Evolutionary conservation across 2,797 vertebrate genomes (phyloP).

Genomic region (Cryptoprocta ferox): DNA sequence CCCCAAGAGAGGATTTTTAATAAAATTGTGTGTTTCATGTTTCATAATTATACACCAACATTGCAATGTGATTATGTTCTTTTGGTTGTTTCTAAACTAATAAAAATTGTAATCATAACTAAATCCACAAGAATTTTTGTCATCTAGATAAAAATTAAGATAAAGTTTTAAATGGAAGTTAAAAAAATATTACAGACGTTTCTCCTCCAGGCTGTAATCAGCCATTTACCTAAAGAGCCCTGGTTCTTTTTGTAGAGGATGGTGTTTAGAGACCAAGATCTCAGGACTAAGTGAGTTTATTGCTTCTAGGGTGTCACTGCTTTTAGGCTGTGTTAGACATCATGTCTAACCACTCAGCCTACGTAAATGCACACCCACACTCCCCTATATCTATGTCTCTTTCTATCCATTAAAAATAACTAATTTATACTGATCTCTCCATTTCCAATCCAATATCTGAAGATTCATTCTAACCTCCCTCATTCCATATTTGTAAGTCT

Average conservation of each 20-base stretch:
- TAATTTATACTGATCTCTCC: neutral
- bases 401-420: neutral
- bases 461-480: neutral
- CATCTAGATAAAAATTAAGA: neutral
- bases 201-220: neutral
- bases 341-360: neutral
- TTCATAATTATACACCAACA: neutral
- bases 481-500: neutral
- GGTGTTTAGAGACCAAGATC: neutral
- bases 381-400: neutral
- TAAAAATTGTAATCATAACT: neutral
- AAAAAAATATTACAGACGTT: neutral
- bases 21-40: neutral
- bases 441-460: neutral
- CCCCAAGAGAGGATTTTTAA: neutral
- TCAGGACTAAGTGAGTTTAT: neutral
- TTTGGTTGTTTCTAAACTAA: neutral
- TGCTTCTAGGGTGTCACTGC: neutral
- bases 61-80: neutral
- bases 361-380: neutral
- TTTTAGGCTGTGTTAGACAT: neutral
- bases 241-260: neutral
- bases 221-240: neutral
- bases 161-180: neutral
- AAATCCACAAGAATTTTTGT: neutral